Conservation (phyloP, 2,888 invertebrate genomes). For the Cenopis cana region DNA sequence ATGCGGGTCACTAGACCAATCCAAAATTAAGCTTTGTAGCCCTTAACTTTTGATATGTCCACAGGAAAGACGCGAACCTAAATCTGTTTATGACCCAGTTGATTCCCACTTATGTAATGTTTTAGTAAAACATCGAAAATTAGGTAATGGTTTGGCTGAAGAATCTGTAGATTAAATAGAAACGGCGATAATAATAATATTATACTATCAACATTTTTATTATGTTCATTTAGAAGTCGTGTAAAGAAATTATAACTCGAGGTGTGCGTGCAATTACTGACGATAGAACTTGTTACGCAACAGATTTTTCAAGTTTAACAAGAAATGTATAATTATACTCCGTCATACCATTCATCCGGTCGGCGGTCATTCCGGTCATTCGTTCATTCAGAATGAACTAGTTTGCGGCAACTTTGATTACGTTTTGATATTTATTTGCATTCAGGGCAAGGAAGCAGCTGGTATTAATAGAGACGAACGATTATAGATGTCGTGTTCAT, state of each 20-base stretch:
- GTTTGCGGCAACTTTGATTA: conserved; percentile 30
- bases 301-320: conserved; percentile 27
- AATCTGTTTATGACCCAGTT: no score
- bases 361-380: conserved; percentile 28
- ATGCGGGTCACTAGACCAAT: no score
- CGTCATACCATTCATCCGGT: conserved; percentile 27
- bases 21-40: no score
- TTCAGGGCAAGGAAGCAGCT: conserved; percentile 46
- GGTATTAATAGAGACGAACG: conserved; percentile 15
- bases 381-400: conserved; percentile 31
- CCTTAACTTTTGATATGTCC: no score
- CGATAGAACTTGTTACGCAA: conserved; percentile 3
- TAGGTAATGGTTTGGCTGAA: no score
- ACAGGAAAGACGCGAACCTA: no score
- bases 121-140: no score
- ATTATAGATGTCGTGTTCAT: conserved; percentile 10
- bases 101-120: no score
- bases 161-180: no score
- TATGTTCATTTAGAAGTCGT: neutral
- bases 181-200: no score
- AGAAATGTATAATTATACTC: conserved; percentile 28
- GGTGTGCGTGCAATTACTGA: neutral
- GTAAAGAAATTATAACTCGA: neutral
- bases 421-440: conserved; percentile 36
- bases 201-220: no score